A percentile compares a stretch with the other conserved stretches of the same genome.
Conservation (phyloP, 1,140 invertebrate genomes). For the Drosophila kohkoa region DNA sequence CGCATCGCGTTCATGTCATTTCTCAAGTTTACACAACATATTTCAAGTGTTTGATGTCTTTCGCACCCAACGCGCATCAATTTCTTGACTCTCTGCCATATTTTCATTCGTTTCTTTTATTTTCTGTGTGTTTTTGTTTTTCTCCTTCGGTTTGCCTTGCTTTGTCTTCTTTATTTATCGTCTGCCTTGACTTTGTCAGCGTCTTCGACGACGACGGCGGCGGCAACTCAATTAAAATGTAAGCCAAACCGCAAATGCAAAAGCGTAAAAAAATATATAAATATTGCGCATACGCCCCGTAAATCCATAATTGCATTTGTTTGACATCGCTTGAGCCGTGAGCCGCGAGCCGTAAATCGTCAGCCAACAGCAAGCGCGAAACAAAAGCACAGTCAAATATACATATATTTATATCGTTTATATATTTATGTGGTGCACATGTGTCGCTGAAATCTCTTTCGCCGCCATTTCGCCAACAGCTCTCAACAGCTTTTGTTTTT, state of each 20-base stretch:
- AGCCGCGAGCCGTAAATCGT: background rate
- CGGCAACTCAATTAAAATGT: constrained; percentile 74
- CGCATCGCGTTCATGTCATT: constrained; percentile 69
- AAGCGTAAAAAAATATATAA: constrained; percentile 46
- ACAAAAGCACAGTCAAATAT: background rate
- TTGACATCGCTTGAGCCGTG: constrained; percentile 57
- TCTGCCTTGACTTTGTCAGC: background rate
- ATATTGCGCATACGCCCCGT: constrained; percentile 74
- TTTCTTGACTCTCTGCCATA: constrained; percentile 55
- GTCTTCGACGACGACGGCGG: background rate
- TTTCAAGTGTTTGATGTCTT: constrained; percentile 80
- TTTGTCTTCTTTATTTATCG: background rate
- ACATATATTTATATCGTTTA: constrained; percentile 1
- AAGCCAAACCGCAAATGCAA: constrained; percentile 53
- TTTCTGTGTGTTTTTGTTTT: background rate
- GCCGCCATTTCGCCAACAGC: constrained; percentile 19
- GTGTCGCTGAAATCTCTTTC: constrained; percentile 26
- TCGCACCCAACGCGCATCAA: constrained; percentile 75
- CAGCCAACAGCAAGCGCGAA: background rate
- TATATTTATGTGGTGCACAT: background rate
- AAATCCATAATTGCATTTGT: constrained; percentile 79
- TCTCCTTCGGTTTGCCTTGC: background rate
- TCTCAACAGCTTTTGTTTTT: background rate
- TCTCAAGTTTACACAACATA: constrained; percentile 82
- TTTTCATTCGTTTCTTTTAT: constrained; percentile 2